phyloP scores from a whole-genome alignment of 2,797 vertebrate species.

The Anisognathus igniventris region DNA sequence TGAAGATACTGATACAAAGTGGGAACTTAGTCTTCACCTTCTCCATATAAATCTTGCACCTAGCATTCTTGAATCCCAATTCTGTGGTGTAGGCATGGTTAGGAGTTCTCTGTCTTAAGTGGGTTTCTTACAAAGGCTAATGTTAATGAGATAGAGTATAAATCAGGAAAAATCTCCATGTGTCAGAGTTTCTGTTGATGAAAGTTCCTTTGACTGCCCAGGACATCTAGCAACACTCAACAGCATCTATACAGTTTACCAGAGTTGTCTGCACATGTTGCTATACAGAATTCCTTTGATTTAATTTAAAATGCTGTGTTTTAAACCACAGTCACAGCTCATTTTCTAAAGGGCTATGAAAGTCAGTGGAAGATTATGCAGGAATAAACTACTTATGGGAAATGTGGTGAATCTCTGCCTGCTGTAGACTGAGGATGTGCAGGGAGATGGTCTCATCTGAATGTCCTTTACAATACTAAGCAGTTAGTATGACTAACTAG shows the following conservation, averaged over 20 bases:
- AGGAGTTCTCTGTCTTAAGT: background rate
- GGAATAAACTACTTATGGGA: background rate
- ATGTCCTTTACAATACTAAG: background rate
- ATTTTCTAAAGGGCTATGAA: background rate
- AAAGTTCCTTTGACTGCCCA: background rate
- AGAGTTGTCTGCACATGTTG: background rate
- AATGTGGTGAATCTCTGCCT: background rate
- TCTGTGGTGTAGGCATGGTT: rapidly evolving
- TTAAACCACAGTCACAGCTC: background rate
- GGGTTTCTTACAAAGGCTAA: background rate
- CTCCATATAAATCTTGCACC: background rate
- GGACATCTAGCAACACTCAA: background rate
- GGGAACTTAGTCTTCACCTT: background rate
- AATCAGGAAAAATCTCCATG: background rate
- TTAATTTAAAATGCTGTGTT: background rate
- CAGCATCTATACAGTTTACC: background rate
- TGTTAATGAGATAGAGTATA: background rate
- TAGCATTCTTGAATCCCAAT: background rate
- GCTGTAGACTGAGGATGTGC: background rate
- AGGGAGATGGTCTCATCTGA: background rate
- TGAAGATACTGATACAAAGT: background rate
- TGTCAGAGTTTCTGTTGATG: background rate
- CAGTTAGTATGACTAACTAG: too few species aligned
- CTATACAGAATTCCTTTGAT: background rate
- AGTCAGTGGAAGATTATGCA: background rate